Evolutionary conservation across 2,797 vertebrate genomes (phyloP).

Genomic region (Philypnodon macrostomus): DNA sequence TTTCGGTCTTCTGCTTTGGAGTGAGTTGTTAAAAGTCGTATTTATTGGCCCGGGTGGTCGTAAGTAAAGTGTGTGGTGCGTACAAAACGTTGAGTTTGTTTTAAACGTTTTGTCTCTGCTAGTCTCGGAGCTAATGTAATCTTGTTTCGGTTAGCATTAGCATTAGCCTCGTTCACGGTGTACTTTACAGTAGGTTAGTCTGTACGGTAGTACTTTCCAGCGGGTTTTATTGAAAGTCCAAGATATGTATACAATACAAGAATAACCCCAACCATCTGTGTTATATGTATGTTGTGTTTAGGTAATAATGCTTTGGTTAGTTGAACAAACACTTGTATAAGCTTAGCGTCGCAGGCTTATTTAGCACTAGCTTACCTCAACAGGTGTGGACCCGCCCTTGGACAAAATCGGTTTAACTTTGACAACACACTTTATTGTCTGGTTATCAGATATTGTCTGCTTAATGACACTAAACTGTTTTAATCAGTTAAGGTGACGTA

Average conservation of each 20-base stretch:
- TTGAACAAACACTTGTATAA: slow-evolving; percentile 24
- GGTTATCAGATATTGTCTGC: too few relatives aligned
- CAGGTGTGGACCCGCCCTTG: slow-evolving; percentile 18
- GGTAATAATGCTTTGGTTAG: background rate
- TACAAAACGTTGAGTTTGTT: background rate
- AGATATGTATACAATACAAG: too few relatives aligned
- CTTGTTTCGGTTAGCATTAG: slow-evolving; percentile 59
- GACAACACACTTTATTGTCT: too few relatives aligned
- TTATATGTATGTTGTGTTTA: background rate
- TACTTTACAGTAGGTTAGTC: background rate
- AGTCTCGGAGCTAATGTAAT: background rate
- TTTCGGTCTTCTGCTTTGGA: slow-evolving; percentile 45
- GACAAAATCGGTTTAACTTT: too few relatives aligned
- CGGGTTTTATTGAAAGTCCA: background rate
- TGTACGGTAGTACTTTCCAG: slow-evolving; percentile 32
- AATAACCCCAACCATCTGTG: background rate
- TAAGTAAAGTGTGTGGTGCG: fast-evolving
- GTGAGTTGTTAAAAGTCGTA: slow-evolving; percentile 41
- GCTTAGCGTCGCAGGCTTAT: background rate
- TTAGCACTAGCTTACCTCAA: slow-evolving; percentile 17
- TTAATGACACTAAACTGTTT: too few relatives aligned
- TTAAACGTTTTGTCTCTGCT: background rate
- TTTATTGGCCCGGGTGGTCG: fast-evolving
- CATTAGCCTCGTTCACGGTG: slow-evolving; percentile 54
- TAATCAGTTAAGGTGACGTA: too few relatives aligned